Evolutionary conservation across 1,140 invertebrate species (phyloP).

Genomic region (Drosophila orena): DNA sequence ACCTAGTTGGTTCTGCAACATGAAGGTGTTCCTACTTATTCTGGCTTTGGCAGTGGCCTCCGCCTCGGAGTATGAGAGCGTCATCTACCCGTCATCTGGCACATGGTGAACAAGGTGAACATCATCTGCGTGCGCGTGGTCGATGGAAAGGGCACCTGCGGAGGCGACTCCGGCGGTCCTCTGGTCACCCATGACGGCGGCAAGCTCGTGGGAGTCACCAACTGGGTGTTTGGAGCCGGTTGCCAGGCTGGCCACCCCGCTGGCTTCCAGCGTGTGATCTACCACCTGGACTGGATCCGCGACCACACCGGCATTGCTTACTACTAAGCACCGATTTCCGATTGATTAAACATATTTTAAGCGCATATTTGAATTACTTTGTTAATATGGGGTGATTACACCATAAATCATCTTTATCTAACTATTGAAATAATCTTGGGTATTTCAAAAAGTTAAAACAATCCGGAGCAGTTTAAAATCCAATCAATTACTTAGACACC

Average conservation of each 20-base stretch:
- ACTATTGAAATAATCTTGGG: no score
- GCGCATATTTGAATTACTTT: not conserved
- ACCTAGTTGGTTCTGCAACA: conserved; percentile 37
- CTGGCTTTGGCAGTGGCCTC: conserved; percentile 38
- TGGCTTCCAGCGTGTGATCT: conserved; percentile 43
- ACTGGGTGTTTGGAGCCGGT: conserved; percentile 25
- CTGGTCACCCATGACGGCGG: conserved; percentile 80
- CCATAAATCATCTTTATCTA: not conserved
- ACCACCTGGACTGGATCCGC: conserved; percentile 43
- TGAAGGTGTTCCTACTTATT: conserved; percentile 36
- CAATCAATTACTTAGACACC: no score
- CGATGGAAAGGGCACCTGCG: conserved; percentile 52
- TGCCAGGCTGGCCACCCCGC: conserved; percentile 33
- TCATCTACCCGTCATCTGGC: conserved; percentile 35
- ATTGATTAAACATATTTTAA: conserved; percentile 15
- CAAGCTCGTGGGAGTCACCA: conserved; percentile 85
- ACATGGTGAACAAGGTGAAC: conserved; percentile 43
- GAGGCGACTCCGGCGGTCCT: conserved; percentile 86
- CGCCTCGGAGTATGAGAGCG: conserved; percentile 19
- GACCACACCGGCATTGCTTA: conserved; percentile 33
- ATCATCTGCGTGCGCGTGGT: conserved; percentile 46
- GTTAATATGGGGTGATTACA: no score
- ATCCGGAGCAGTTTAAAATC: no score
- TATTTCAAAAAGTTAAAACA: not conserved
- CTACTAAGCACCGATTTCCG: conserved; percentile 6